These are phyloP conservation scores for Coregonus suidteri DNA, from an alignment of 2,797 vertebrate genomes.

Conservation along the genomic window DNA sequence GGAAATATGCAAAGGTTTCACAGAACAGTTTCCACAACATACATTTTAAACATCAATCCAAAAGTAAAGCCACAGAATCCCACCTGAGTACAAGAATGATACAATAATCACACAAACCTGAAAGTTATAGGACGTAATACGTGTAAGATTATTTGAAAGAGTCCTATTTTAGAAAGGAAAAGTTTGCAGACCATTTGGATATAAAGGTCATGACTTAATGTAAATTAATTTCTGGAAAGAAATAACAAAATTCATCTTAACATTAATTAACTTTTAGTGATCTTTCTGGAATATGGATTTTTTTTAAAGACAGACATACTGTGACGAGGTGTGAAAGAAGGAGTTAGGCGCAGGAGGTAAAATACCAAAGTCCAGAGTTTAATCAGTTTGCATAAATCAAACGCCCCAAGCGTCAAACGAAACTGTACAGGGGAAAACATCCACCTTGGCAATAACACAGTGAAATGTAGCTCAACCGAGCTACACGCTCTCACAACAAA, in stretches of 20 bases:
- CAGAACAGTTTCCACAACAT: constrained; percentile 31
- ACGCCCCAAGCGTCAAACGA: too few species aligned
- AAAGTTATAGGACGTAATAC: background rate
- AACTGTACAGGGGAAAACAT: too few species aligned
- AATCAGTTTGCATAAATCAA: too few species aligned
- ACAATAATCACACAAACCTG: background rate
- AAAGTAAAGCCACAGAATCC: constrained; percentile 11
- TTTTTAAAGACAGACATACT: background rate
- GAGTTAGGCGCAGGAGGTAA: too few species aligned
- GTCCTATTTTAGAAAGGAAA: background rate
- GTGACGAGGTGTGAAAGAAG: too few species aligned
- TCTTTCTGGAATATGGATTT: background rate
- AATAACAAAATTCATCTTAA: constrained; percentile 20
- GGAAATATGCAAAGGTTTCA: constrained; percentile 36
- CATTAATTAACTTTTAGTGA: too few species aligned
- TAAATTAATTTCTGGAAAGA: constrained; percentile 24
- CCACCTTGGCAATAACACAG: too few species aligned
- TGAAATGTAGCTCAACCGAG: too few species aligned
- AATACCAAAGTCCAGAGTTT: too few species aligned
- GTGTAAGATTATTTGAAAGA: constrained; percentile 1
- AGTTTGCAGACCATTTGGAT: background rate
- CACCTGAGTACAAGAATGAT: constrained; percentile 7
- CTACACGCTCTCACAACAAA: too few species aligned
- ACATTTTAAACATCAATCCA: constrained; percentile 43
- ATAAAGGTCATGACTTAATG: background rate